Evolutionary conservation across 2,113 vertebrate species (phyloP), one percentile per base, ranked within the genome.

Genomic region (Colistium nudipinnis): DNA sequence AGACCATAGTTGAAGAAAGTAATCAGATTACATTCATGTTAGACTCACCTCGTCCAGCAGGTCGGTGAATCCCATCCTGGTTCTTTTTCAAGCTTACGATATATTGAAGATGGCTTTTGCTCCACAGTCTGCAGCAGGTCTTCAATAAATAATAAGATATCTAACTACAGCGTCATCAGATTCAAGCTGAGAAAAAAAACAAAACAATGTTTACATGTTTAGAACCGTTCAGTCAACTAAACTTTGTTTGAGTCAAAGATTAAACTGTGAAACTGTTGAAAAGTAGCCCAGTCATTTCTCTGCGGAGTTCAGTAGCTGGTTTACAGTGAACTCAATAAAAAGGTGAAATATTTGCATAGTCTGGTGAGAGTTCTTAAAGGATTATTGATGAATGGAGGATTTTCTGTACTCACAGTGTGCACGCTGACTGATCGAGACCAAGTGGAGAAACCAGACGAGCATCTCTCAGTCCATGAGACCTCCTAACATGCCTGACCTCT

Each of bases 41-140:
- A 25, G 24, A 12, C 13, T 85, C 53, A 91, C 80, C 79, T 88
- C 69, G 0, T 92, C 87, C 74, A 94, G 76, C 33, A 95, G 66
- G 14, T 92, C 92, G 2, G 86, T 39, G 48, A 94, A 95, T 1
- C 87, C 87, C 93, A 91, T 94, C 43, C n/a, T n/a, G n/a, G n/a
- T n/a, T n/a, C n/a, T n/a, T n/a, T n/a, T n/a, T n/a, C n/a, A n/a
- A n/a, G n/a, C n/a, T n/a, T n/a, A n/a, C n/a, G n/a, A n/a, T n/a
- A n/a, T n/a, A n/a, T n/a, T n/a, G n/a, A n/a, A n/a, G n/a, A n/a
- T n/a, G n/a, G n/a, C n/a, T n/a, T n/a, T n/a, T n/a, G n/a, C n/a
- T n/a, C n/a, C n/a, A n/a, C n/a, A n/a, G n/a, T n/a, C n/a, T n/a
- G n/a, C n/a, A n/a, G n/a, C n/a, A n/a, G n/a, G n/a, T n/a, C n/a